Conservation (phyloP, 2,888 invertebrate genomes). For the Standfussiana lucernea region DNA sequence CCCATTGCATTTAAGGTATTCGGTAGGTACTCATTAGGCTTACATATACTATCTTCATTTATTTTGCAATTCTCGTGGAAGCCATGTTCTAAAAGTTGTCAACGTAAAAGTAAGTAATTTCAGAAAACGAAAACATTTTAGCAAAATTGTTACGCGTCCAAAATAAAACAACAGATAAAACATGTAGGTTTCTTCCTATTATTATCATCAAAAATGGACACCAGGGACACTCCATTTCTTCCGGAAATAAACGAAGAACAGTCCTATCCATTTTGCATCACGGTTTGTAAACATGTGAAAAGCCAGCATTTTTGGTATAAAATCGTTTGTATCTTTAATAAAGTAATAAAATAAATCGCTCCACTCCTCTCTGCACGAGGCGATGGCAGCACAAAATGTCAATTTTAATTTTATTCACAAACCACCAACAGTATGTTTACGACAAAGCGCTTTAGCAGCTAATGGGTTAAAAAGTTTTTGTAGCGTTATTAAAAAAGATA, state of each 20-base stretch:
- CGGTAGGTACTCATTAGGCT: conserved; percentile 42
- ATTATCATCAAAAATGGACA: too few species aligned
- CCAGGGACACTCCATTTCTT: too few species aligned
- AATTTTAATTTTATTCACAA: conserved; percentile 80
- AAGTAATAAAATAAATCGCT: conserved; percentile 83
- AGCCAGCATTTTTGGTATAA: conserved; percentile 72
- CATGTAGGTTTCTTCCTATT: neutral
- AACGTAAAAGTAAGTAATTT: too few species aligned
- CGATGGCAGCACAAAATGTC: conserved; percentile 76
- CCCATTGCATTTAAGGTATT: conserved; percentile 21
- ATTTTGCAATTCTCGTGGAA: neutral
- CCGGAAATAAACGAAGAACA: neutral
- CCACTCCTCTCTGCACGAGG: conserved; percentile 64
- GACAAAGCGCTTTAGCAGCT: conserved; percentile 69
- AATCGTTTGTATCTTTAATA: conserved; percentile 79
- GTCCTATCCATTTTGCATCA: neutral
- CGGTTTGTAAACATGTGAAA: conserved; percentile 68
- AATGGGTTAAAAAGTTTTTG: conserved; percentile 68
- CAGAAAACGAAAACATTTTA: neutral
- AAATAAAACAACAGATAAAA: neutral
- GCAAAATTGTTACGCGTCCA: neutral
- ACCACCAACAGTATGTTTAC: conserved; percentile 75
- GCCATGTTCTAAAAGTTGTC: neutral
- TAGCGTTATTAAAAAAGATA: conserved; percentile 65
- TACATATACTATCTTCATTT: conserved; percentile 18